Percentiles rank a stretch among this genome's conserved stretches.
Conservation (phyloP, 2,888 invertebrate genomes). For the Alitta virens region DNA sequence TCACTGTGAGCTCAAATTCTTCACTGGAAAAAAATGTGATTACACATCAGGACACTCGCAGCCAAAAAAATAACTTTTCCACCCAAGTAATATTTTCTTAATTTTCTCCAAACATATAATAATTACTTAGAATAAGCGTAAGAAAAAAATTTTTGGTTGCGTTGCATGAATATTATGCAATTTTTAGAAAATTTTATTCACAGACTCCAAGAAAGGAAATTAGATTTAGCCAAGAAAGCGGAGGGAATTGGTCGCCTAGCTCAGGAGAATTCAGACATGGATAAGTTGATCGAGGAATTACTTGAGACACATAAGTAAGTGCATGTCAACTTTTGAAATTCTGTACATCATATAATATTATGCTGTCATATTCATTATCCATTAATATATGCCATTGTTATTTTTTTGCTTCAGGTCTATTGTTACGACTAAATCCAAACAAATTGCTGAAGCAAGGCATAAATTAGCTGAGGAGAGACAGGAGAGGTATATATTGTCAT, state of each 20-base stretch:
- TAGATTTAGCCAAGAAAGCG: slow-evolving; percentile 39
- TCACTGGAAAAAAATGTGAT: no score
- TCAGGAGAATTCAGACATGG: slow-evolving; percentile 45
- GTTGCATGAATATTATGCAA: no score
- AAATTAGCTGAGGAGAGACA: not conserved
- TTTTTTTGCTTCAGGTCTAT: slow-evolving; percentile 1
- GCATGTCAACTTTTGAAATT: not conserved
- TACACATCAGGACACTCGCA: no score
- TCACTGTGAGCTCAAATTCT: no score
- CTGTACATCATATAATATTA: not conserved
- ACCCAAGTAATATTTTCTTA: no score
- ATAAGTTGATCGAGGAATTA: slow-evolving; percentile 38
- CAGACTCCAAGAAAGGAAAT: slow-evolving; percentile 44
- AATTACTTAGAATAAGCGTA: no score
- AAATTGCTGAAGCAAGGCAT: not conserved
- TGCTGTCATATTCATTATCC: no score
- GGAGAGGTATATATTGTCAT: not conserved
- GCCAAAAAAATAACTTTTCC: no score
- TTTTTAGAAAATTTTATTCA: no score
- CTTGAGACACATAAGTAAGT: slow-evolving; percentile 49
- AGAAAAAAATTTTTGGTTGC: no score
- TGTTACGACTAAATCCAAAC: not conserved
- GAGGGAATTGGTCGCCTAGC: slow-evolving; percentile 47
- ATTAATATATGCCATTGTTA: no score
- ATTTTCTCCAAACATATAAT: no score